phyloP scores from a whole-genome alignment of 2,113 vertebrate species.

The Gadus chalcogrammus region DNA sequence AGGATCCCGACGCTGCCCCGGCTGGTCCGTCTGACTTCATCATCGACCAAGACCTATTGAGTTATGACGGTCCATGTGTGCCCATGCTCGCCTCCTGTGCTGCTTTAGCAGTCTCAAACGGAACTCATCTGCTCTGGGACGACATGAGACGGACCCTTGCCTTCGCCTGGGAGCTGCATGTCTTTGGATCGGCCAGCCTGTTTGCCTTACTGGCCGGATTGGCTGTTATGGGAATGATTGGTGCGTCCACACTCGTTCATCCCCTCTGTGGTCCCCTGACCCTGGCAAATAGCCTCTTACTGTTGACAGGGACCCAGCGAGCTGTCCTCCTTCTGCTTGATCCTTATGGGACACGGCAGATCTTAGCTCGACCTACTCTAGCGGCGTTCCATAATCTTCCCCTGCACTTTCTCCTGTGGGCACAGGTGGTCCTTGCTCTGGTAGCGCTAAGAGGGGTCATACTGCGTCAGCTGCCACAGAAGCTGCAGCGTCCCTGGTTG shows the following conservation, averaged over 20 bases:
- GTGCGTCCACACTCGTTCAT: slow-evolving; percentile 52
- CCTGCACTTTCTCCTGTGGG: slow-evolving; percentile 77
- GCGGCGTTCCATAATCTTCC: slow-evolving; percentile 79
- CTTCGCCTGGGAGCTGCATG: slow-evolving; percentile 83
- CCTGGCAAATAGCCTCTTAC: slow-evolving; percentile 69
- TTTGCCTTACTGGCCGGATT: slow-evolving; percentile 73
- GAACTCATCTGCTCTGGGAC: slow-evolving; percentile 77
- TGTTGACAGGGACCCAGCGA: slow-evolving; percentile 71
- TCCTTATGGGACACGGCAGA: slow-evolving; percentile 77
- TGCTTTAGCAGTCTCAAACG: slow-evolving; percentile 60
- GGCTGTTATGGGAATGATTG: slow-evolving; percentile 61
- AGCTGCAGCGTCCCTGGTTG: slow-evolving; percentile 63
- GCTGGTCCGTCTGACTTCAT: slow-evolving; percentile 30
- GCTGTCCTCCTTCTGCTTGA: slow-evolving; percentile 79
- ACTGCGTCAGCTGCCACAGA: slow-evolving; percentile 62
- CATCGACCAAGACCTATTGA: slow-evolving; percentile 19
- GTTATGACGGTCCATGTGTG: slow-evolving; percentile 30
- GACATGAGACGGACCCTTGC: slow-evolving; percentile 79
- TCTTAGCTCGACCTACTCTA: slow-evolving; percentile 64
- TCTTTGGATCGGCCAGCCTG: slow-evolving; percentile 77
- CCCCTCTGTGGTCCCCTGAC: slow-evolving; percentile 57
- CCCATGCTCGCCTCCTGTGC: slow-evolving; percentile 55
- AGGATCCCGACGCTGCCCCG: slow-evolving; percentile 6
- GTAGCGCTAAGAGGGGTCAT: slow-evolving; percentile 67
- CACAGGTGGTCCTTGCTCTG: slow-evolving; percentile 74